These are phyloP conservation scores for Scotopteryx bipunctaria DNA, from an alignment of 2,888 invertebrate species.

Conservation along the genomic window DNA sequence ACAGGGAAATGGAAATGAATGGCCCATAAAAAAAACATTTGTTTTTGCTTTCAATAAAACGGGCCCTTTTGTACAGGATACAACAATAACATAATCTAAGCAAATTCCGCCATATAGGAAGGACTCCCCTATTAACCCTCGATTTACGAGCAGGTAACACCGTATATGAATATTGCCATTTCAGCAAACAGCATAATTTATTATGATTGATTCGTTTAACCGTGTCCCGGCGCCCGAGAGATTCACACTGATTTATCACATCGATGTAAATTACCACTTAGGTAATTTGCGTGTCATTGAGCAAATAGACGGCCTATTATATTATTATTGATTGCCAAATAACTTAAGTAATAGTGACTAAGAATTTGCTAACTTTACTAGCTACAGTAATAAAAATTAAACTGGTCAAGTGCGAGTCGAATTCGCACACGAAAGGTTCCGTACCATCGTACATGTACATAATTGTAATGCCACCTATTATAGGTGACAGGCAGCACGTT, in stretches of 20 bases:
- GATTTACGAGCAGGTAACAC: constrained; percentile 34
- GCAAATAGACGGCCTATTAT: constrained; percentile 39
- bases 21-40: background rate
- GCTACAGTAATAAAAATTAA: too few species aligned
- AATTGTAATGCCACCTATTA: too few species aligned
- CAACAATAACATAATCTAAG: constrained; percentile 9
- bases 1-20: background rate
- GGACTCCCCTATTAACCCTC: constrained; percentile 8
- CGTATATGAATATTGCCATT: constrained; percentile 38
- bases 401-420: too few species aligned
- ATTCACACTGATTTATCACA: constrained; percentile 49
- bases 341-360: too few species aligned
- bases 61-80: constrained; percentile 2
- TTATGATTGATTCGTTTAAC: constrained; percentile 55
- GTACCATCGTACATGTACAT: too few species aligned
- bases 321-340: constrained; percentile 18
- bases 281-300: constrained; percentile 44
- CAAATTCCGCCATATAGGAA: constrained; percentile 10
- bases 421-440: too few species aligned
- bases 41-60: constrained; percentile 3
- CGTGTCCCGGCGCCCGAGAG: constrained; percentile 40
- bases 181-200: constrained; percentile 48
- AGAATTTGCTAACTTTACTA: too few species aligned
- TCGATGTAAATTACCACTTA: constrained; percentile 52
- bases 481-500: too few species aligned